These are phyloP conservation scores for Spondyliosoma cantharus DNA, from an alignment of 2,797 vertebrate species.

Conservation along the genomic window DNA sequence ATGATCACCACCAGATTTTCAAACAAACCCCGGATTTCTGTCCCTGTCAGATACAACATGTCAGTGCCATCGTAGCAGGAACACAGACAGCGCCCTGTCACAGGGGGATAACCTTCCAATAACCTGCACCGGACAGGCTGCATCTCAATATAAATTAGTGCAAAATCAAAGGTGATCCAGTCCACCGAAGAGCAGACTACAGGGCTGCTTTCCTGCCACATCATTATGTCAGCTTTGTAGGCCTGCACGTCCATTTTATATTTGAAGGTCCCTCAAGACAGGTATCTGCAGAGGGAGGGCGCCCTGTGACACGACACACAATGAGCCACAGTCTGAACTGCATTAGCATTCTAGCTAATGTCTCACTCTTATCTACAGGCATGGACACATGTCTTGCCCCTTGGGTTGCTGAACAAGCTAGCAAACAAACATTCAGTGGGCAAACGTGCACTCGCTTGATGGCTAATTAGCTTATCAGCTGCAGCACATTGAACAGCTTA, in stretches of 20 bases:
- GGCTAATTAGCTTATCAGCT: slow-evolving; percentile 4
- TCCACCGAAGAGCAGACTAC: not conserved
- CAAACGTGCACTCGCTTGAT: not conserved
- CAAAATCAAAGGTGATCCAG: not conserved
- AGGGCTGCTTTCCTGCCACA: not conserved
- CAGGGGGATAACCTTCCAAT: slow-evolving; percentile 2
- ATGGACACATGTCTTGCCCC: not conserved
- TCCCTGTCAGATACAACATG: slow-evolving; percentile 45
- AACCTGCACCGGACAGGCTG: not conserved
- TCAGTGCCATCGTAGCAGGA: slow-evolving; percentile 1
- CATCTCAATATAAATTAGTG: not conserved
- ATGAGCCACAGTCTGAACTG: not conserved
- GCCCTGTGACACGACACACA: not conserved
- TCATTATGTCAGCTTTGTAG: not conserved
- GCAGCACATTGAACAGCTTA: not conserved
- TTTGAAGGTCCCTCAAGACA: not conserved
- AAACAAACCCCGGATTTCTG: slow-evolving; percentile 54
- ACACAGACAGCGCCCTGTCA: slow-evolving; percentile 10
- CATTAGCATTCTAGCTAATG: slow-evolving; percentile 4
- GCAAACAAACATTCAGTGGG: slow-evolving; percentile 9
- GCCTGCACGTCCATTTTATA: not conserved
- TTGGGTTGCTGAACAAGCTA: not conserved
- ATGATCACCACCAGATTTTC: slow-evolving; percentile 56
- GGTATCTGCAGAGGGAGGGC: not conserved
- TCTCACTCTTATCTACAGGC: not conserved